These are phyloP conservation scores for Fragum fragum DNA, from an alignment of 2,888 invertebrate genomes.

Conservation along the genomic window DNA sequence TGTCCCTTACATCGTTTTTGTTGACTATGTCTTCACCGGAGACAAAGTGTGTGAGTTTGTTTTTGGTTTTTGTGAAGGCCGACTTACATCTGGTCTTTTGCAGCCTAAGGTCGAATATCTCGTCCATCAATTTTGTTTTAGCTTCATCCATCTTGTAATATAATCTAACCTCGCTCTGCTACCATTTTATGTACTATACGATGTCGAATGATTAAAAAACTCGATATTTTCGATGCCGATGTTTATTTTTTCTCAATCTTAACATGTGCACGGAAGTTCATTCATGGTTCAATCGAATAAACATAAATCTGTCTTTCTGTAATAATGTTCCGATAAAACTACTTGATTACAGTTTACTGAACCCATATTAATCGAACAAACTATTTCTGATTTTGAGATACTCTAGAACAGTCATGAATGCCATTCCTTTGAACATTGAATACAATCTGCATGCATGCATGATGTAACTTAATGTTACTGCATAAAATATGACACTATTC, in stretches of 20 bases:
- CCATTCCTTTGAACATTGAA: too few species aligned
- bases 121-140: background rate
- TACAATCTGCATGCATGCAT: too few species aligned
- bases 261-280: background rate
- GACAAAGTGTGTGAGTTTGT: constrained; percentile 1
- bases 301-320: background rate
- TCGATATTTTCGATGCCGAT: background rate
- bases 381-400: background rate
- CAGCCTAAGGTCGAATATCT: constrained; percentile 11
- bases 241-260: background rate
- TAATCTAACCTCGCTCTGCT: background rate
- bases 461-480: too few species aligned
- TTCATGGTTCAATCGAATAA: background rate
- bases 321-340: background rate
- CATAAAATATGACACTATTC: too few species aligned
- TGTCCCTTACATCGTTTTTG: background rate
- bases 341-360: background rate
- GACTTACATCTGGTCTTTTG: constrained; percentile 11
- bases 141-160: background rate
- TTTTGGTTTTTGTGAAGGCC: constrained; percentile 15
- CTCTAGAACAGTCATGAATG: background rate
- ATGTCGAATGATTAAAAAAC: background rate
- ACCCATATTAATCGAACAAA: background rate
- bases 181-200: constrained; percentile 11
- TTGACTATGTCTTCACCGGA: background rate